These are phyloP conservation scores for Toxostoma redivivum DNA, from an alignment of 2,113 vertebrate species.

Conservation along the genomic window DNA sequence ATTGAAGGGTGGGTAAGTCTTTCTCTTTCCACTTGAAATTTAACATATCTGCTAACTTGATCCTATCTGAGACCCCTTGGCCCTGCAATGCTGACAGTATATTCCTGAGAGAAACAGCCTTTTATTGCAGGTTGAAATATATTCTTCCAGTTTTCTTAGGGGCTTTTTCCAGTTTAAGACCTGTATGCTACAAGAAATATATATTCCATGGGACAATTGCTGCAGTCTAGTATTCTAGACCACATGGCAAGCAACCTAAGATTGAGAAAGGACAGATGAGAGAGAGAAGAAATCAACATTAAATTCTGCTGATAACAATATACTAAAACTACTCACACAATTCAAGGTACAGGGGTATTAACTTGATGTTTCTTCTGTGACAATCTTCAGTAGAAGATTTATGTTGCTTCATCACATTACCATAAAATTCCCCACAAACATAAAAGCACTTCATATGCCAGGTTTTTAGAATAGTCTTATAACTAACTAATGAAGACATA, in stretches of 20 bases:
- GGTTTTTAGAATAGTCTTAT: constrained; percentile 11
- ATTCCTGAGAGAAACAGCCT: background rate
- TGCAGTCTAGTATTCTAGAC: background rate
- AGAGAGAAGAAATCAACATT: background rate
- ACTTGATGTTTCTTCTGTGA: background rate
- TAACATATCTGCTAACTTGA: background rate
- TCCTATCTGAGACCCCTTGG: background rate
- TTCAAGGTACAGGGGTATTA: background rate
- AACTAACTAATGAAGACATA: constrained; percentile 47
- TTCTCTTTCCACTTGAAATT: background rate
- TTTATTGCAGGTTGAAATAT: background rate
- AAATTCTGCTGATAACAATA: background rate
- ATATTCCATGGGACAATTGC: background rate
- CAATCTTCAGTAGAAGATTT: background rate
- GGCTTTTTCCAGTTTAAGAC: background rate
- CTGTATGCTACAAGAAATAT: background rate
- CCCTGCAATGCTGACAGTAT: background rate
- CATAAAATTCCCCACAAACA: constrained; percentile 1
- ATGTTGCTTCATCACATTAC: background rate
- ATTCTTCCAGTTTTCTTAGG: background rate
- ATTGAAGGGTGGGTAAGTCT: background rate
- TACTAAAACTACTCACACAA: background rate
- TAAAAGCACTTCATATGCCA: background rate
- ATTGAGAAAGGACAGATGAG: background rate
- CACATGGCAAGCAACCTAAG: background rate